Base-by-base conservation (phyloP, 2,113 vertebrate species). In the Prochilodus magdalenae region DNA sequence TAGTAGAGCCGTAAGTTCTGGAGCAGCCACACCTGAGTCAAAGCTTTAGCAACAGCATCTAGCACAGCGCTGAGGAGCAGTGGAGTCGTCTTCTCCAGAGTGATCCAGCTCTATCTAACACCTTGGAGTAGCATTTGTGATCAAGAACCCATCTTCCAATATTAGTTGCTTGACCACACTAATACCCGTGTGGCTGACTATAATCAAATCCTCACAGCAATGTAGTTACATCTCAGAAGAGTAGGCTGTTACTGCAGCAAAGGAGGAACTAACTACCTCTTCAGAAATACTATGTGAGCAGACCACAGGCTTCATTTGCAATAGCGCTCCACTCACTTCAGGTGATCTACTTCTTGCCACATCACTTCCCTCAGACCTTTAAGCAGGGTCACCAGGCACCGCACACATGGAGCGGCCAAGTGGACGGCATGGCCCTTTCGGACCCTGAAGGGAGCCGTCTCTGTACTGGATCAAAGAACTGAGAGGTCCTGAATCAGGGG, bases 391-490 rank as follows among this genome's bases (percentile, higher is more conserved):
- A 8, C 72, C 75, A 40, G n/a, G 36, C 67, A 63, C 27, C 20
- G n/a, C 27, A 26, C 53, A 79, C 69, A 53, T 62, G 27, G 62
- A 77, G 66, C 53, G 16, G 49, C 49, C 49, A 13, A 16, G 53
- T 73, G 49, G 77, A 53, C 73, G 36, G n/a, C 18, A 49, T 47
- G n/a, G 36, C 16, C 15, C 51, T 81, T 77, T 77, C 65, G 66
- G 33, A 20, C 60, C 75, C 57, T 70, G 74, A 86, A 76, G 44
- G 26, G 16, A 75, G 60, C 77, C n/a, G 73, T 76, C 62, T 84
- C 71, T 78, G 82, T 71, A 66, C 26, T 30, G 82, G 82, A 87
- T 88, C 86, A 86, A 83, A 88, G 73, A 75, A 86, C 85, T 79
- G 7, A 62, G 55, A 65, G 36, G 26, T 51, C 47, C 71, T 82